Evolutionary conservation across 1,140 invertebrate species (phyloP), one percentile per base, ranked within the genome.

Genomic region (Scaptomyza hsui): DNA sequence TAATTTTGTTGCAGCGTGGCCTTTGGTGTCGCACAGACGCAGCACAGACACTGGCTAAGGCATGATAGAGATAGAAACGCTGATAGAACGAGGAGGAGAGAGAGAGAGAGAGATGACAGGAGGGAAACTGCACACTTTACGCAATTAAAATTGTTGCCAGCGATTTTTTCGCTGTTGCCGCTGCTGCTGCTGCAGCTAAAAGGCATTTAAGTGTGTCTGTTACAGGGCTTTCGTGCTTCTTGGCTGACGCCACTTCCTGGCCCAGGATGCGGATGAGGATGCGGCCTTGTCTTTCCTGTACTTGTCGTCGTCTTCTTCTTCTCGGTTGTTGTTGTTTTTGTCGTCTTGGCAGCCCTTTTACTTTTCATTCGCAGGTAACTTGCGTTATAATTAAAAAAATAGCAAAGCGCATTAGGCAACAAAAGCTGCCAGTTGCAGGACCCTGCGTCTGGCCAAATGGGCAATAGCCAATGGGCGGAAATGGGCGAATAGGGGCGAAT

Each of bases 121-220:
- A 42, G 62, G 62, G 56, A 63, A 69, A 64, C 7, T 77, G 81
- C 81, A 85, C 82, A 78, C 78, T 81, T 88, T 85, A 85, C 81
- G 81, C 81, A 85, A 85, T 85, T 85, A 85, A 85, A 85, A 85
- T 85, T 86, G 81, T 88, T 85, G 81, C 81, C 81, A 85, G 81
- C 81, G 73, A 81, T 77, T 85, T 85, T 77, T 63, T 55, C 12
- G 18, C 48, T 35, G 21, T 48, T 42, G 60, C 52, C 72, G 73
- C 63, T n/a, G 19, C 48, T 29, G 21, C 44, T 44, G 61, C 56
- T 79, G 77, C 70, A 75, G 56, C 73, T 72, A 72, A 75, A 75
- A 76, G 64, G 73, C 70, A 76, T 72, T 72, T 73, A 67, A 76
- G 73, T 73, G 70, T 72, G 70, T 72, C 70, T 68, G 70, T 72